Evolutionary conservation across 2,113 vertebrate species (phyloP).

Genomic region (Sakesphorus luctuosus): DNA sequence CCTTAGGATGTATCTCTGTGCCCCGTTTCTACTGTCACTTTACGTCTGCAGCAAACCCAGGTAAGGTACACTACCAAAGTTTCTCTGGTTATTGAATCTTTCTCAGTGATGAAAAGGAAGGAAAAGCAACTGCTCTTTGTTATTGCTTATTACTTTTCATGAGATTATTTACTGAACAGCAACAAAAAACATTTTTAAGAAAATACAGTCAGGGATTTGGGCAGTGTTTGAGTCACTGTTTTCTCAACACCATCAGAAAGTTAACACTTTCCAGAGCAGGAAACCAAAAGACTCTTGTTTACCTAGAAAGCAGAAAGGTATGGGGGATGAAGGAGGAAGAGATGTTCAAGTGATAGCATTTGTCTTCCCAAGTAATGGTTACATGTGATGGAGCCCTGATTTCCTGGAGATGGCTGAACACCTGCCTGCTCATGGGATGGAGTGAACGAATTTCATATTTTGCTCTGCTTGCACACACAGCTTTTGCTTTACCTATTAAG

Average conservation of each 20-base stretch:
- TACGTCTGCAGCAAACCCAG: background rate
- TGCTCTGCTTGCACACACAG: background rate
- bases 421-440: rapidly evolving
- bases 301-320: background rate
- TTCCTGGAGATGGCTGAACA: background rate
- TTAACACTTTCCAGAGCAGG: background rate
- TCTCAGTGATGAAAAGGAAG: background rate
- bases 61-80: background rate
- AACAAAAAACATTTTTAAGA: background rate
- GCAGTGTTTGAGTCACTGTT: background rate
- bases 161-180: background rate
- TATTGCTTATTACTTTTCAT: background rate
- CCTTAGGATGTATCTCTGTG: background rate
- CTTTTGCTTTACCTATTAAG: background rate
- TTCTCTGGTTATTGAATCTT: background rate
- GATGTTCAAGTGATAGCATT: background rate
- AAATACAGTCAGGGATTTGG: background rate
- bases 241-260: background rate
- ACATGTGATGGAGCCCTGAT: rapidly evolving
- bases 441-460: background rate
- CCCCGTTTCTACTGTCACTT: background rate
- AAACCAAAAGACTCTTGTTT: background rate
- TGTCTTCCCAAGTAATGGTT: background rate
- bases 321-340: background rate
- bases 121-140: background rate